Evolutionary conservation across 2,797 vertebrate species (phyloP).

Genomic region (Megaceryle alcyon): DNA sequence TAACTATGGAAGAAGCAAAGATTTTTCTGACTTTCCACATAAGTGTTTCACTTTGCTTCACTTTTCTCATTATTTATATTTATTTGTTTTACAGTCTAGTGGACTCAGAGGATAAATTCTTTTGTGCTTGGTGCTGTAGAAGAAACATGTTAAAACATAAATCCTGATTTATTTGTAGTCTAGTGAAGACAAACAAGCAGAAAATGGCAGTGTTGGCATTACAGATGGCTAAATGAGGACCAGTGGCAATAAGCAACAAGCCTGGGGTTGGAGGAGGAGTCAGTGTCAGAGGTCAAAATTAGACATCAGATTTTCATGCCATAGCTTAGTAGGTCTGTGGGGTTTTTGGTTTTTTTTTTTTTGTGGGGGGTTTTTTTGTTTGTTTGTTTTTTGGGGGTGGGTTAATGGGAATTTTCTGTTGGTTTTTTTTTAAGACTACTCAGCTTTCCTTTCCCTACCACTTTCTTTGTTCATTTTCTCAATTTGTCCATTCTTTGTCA

Average conservation of each 20-base stretch:
- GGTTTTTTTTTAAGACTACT: background rate
- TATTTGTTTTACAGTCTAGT: conserved; percentile 33
- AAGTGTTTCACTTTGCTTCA: background rate
- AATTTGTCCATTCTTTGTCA: background rate
- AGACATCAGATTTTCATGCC: background rate
- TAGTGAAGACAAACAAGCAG: background rate
- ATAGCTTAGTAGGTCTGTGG: background rate
- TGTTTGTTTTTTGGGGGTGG: background rate
- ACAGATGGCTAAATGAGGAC: background rate
- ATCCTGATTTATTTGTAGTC: background rate
- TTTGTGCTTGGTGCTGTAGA: background rate
- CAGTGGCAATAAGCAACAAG: background rate
- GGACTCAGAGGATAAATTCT: conserved; percentile 26
- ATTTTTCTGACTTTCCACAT: background rate
- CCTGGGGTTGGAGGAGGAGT: background rate
- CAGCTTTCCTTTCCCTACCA: background rate
- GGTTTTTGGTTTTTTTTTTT: background rate
- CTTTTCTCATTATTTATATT: conserved; percentile 38
- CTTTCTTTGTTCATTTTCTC: conserved; percentile 21
- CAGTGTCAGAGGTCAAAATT: background rate
- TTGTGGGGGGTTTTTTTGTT: background rate
- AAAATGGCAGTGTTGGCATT: background rate
- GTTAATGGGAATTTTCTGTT: no score
- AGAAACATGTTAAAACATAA: background rate
- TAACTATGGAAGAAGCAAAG: background rate